Conservation (phyloP, 2,797 vertebrate species). For the Acanthurus lineatus region DNA sequence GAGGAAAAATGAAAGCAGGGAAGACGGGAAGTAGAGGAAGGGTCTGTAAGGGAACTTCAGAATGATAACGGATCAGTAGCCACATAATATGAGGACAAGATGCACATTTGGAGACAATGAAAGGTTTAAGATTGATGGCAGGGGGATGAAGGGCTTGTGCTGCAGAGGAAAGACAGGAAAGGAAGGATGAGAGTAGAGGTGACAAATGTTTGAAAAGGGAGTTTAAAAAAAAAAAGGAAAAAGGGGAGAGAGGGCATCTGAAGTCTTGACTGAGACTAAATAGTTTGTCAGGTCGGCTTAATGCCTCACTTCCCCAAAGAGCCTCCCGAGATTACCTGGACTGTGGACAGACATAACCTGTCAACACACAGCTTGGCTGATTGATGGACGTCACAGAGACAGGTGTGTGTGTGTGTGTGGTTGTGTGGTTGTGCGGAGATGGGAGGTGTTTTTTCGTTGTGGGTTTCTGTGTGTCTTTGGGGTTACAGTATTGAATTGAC, state of each 20-base stretch:
- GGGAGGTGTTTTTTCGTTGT: slow-evolving; percentile 10
- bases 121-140: slow-evolving; percentile 50
- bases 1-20: not conserved
- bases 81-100: slow-evolving; percentile 57
- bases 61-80: slow-evolving; percentile 48
- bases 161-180: slow-evolving; percentile 24
- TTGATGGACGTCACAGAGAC: slow-evolving; percentile 79
- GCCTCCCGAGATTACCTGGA: slow-evolving; percentile 81
- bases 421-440: slow-evolving; percentile 55
- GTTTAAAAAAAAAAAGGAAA: slow-evolving; percentile 50
- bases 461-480: slow-evolving; percentile 59
- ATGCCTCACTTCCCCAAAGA: slow-evolving; percentile 83
- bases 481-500: slow-evolving; percentile 85
- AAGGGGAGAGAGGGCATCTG: slow-evolving; percentile 57
- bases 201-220: slow-evolving; percentile 54
- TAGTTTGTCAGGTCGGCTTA: slow-evolving; percentile 81
- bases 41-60: slow-evolving; percentile 16
- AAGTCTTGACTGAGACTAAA: slow-evolving; percentile 81
- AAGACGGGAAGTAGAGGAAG: slow-evolving; percentile 6
- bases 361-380: slow-evolving; percentile 75
- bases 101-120: slow-evolving; percentile 39
- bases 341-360: slow-evolving; percentile 80
- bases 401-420: slow-evolving; percentile 65
- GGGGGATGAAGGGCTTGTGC: slow-evolving; percentile 6
- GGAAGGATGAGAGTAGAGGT: slow-evolving; percentile 34